These are phyloP conservation scores for Drosophila lowei DNA, from an alignment of 1,140 invertebrate species.

Conservation along the genomic window DNA sequence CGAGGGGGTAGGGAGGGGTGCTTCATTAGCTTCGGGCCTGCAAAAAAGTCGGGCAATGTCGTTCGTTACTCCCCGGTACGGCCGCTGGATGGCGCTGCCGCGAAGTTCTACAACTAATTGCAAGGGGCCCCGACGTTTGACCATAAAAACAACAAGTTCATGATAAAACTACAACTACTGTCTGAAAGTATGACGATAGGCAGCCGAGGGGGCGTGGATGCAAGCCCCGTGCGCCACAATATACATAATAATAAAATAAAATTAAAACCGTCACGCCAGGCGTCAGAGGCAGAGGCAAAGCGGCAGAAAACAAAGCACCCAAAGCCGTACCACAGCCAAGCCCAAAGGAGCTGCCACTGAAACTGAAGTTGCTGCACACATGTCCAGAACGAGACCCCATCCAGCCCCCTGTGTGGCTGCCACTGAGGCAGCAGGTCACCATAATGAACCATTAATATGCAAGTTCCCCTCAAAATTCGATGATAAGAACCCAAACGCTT, in stretches of 20 bases:
- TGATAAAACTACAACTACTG: constrained; percentile 40
- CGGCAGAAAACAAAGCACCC: constrained; percentile 66
- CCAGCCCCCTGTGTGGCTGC: background rate
- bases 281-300: constrained; percentile 61
- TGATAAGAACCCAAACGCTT: constrained; percentile 45
- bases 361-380: constrained; percentile 26
- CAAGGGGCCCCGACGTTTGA: constrained; percentile 21
- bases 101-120: constrained; percentile 67
- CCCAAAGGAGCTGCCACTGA: constrained; percentile 56
- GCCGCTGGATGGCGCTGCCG: constrained; percentile 63
- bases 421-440: constrained; percentile 69
- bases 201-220: background rate
- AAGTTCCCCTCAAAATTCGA: constrained; percentile 32
- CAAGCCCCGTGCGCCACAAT: constrained; percentile 67
- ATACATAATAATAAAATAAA: constrained; percentile 74
- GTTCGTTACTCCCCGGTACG: constrained; percentile 72
- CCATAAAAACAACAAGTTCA: constrained; percentile 45
- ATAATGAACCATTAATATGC: constrained; percentile 81
- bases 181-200: constrained; percentile 1
- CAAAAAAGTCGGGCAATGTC: constrained; percentile 77
- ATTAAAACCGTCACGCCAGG: constrained; percentile 82
- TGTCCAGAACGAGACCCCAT: constrained; percentile 20
- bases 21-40: constrained; percentile 65
- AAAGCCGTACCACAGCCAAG: constrained; percentile 19
- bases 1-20: constrained; percentile 15